Conservation (phyloP, 2,113 vertebrate genomes). For the Caretta caretta region DNA sequence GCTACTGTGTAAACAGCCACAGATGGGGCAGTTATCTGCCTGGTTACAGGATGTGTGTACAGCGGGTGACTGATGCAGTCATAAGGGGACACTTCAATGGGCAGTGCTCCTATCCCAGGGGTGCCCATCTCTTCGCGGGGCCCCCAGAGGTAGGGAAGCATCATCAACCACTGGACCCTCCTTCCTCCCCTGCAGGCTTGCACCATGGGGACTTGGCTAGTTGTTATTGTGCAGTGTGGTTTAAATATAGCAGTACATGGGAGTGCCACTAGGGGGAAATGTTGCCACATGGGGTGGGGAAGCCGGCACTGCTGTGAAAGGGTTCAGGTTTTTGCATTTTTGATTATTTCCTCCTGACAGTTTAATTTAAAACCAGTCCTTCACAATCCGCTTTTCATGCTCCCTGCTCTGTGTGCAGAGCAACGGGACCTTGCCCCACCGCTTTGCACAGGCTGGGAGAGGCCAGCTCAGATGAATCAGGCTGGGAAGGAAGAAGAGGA, state of each 20-base stretch:
- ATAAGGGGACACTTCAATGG: no score
- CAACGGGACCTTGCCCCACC: not conserved
- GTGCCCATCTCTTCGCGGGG: not conserved
- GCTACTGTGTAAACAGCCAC: not conserved
- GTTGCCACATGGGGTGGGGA: not conserved
- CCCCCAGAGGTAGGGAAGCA: no score
- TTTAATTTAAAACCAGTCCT: conserved; percentile 16
- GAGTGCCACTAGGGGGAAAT: conserved; percentile 60
- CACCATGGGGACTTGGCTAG: not conserved
- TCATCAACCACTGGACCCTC: no score
- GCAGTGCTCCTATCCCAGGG: not conserved
- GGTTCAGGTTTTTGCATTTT: conserved; percentile 23
- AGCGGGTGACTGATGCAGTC: not conserved
- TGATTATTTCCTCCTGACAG: not conserved
- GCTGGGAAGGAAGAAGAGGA: not conserved
- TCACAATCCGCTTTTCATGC: not conserved
- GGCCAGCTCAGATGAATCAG: not conserved
- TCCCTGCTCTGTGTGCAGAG: not conserved
- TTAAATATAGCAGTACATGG: not conserved
- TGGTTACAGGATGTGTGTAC: not conserved
- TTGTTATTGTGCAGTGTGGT: not conserved
- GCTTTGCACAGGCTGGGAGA: no score
- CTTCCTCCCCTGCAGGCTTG: not conserved
- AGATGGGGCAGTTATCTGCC: not conserved
- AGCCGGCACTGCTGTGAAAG: not conserved